phyloP scores from a whole-genome alignment of 1,140 invertebrate species.

The Homalodisca vitripennis region DNA sequence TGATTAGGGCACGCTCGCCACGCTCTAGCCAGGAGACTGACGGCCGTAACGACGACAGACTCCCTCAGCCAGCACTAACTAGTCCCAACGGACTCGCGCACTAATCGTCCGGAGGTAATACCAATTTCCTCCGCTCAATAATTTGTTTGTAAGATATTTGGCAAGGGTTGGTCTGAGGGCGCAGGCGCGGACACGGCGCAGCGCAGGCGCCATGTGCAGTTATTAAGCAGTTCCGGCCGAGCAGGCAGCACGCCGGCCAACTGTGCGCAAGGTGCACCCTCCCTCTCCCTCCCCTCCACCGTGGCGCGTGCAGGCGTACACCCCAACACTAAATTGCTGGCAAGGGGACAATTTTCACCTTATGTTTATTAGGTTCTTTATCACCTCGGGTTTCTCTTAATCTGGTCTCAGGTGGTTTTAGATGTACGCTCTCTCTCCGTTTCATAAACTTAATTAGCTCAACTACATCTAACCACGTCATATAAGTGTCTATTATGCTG shows the following conservation, averaged over 20 bases:
- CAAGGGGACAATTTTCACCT: no score
- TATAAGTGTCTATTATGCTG: no score
- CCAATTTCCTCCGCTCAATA: slow-evolving; percentile 17
- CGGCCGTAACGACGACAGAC: neutral
- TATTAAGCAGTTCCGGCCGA: slow-evolving; percentile 19
- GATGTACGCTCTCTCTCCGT: no score
- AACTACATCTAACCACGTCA: no score
- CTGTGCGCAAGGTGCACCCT: slow-evolving; percentile 12
- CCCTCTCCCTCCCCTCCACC: neutral
- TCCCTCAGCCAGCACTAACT: neutral
- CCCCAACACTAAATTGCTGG: no score
- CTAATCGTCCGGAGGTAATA: slow-evolving; percentile 14
- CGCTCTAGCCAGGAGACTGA: neutral
- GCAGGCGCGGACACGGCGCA: no score
- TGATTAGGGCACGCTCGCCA: neutral
- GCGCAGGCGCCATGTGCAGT: slow-evolving; percentile 13
- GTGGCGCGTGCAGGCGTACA: neutral
- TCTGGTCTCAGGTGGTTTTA: no score
- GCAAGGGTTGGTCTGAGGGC: slow-evolving; percentile 21
- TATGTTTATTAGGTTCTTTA: no score
- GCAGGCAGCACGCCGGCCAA: slow-evolving; percentile 15
- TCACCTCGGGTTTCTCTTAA: no score
- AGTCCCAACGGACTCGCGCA: neutral
- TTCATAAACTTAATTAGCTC: no score
- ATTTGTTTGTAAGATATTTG: slow-evolving; percentile 17